Evolutionary conservation across 1,140 invertebrate genomes (phyloP).

Genomic region (Drosophila insularis): DNA sequence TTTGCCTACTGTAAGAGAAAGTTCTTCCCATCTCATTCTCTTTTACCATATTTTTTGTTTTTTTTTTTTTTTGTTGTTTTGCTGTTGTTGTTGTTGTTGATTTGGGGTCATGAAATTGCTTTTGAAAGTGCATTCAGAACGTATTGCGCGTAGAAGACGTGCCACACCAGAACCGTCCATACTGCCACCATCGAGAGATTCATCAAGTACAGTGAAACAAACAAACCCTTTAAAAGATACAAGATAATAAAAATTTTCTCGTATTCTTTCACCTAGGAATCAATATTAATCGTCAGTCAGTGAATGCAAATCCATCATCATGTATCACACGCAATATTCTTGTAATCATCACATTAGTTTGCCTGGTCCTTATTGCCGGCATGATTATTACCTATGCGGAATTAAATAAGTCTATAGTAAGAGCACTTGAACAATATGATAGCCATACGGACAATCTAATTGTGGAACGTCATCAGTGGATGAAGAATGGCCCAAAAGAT

Average conservation of each 20-base stretch:
- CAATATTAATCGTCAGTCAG: slow-evolving; percentile 38
- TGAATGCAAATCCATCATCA: slow-evolving; percentile 39
- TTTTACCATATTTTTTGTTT: background rate
- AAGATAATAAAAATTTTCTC: background rate
- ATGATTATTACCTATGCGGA: slow-evolving; percentile 61
- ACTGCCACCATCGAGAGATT: slow-evolving; percentile 35
- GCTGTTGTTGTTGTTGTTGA: background rate
- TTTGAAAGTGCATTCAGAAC: slow-evolving; percentile 77
- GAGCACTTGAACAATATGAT: slow-evolving; percentile 3
- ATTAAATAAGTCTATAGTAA: slow-evolving; percentile 20
- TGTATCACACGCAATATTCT: slow-evolving; percentile 61
- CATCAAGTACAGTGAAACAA: slow-evolving; percentile 28
- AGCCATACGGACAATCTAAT: slow-evolving; percentile 44
- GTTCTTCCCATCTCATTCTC: background rate
- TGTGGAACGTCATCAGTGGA: slow-evolving; percentile 83
- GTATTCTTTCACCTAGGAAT: slow-evolving; percentile 49
- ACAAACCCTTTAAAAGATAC: background rate
- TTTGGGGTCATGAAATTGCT: slow-evolving; percentile 67
- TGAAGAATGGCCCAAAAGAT: slow-evolving; percentile 82
- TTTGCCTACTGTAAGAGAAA: slow-evolving; percentile 17
- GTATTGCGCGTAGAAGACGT: slow-evolving; percentile 67
- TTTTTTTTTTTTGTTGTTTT: no score
- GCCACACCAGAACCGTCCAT: slow-evolving; percentile 46
- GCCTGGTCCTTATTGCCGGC: slow-evolving; percentile 56
- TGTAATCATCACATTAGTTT: slow-evolving; percentile 56